These are phyloP conservation scores for Automeris io DNA, from an alignment of 2,888 invertebrate genomes.

Conservation along the genomic window DNA sequence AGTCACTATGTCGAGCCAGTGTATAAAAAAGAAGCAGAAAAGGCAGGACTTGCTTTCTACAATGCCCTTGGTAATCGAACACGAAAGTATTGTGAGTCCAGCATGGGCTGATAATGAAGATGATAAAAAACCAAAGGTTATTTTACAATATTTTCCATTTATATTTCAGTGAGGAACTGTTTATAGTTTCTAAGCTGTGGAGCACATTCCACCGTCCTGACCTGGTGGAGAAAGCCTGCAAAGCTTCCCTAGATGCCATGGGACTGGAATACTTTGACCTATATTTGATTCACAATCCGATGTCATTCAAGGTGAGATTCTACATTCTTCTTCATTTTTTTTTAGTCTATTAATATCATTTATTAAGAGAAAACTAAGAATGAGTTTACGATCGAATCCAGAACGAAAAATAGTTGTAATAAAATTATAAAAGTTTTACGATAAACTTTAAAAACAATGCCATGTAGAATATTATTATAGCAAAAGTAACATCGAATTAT, in stretches of 20 bases:
- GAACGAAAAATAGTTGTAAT: not conserved
- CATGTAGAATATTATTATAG: slow-evolving; percentile 28
- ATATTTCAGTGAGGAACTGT: slow-evolving; percentile 78
- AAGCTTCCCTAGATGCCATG: slow-evolving; percentile 78
- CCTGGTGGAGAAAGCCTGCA: slow-evolving; percentile 80
- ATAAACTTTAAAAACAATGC: slow-evolving; percentile 49
- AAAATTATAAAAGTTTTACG: not conserved
- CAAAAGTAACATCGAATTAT: not conserved
- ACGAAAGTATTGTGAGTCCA: too few species aligned
- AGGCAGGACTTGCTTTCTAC: too few species aligned
- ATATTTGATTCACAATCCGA: slow-evolving; percentile 89
- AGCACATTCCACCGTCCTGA: slow-evolving; percentile 83
- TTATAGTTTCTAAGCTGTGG: slow-evolving; percentile 84
- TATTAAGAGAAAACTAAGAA: not conserved
- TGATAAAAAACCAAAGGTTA: too few species aligned
- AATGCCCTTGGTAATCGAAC: too few species aligned
- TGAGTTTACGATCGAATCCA: not conserved
- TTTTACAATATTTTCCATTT: not conserved
- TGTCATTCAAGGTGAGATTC: slow-evolving; percentile 77
- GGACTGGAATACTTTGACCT: slow-evolving; percentile 86
- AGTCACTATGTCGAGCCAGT: too few species aligned
- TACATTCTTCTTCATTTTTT: not conserved
- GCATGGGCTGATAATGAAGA: too few species aligned
- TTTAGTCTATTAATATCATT: slow-evolving; percentile 3
- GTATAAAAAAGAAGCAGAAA: too few species aligned